Base-by-base conservation (phyloP, 2,113 vertebrate species). In the Carassius auratus region DNA sequence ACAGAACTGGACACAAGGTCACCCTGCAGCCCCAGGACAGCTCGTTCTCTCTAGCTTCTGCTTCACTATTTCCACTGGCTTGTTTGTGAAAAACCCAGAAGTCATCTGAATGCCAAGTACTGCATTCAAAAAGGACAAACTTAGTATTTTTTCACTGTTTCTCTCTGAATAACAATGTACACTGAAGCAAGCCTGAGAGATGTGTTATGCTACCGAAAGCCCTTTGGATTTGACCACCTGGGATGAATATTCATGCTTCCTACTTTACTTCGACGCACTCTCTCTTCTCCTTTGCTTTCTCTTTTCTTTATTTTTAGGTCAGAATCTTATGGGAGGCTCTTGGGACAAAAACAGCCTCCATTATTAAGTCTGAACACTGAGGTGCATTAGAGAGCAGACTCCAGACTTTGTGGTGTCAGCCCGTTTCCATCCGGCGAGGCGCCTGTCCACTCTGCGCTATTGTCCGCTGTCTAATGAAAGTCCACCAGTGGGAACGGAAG, bases 381-480 rank as follows among this genome's bases (percentile, higher is more conserved):
- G 61, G 52, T 57, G 59, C 59, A 57, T 69, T 68, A 84, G 76
- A 81, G 17, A 19, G 57, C 57, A 23, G 77, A 82, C 57, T 85
- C 50, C 68, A 14, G 84, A 78, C 12, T 42, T 73, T 78, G 64
- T 57, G 12, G 36, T 68, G 33, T 87, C 86, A 84, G 81, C 73
- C 30, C 73, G 38, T 59, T 84, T 75, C 21, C 7, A 73, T 69
- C 83, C 48, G 14, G 59, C 50, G 38, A 81, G 81, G 76, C 33
- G 69, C 17, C 55, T 19, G 17, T 57, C 55, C 55, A 2, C 17
- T 57, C 26, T 48, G 23, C 8, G 14, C 33, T 68, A 30, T 75
- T 74, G 76, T 52, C 79, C 77, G 73, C 8, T 69, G 2, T 64
- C 52, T 88, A 78, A 88, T 83, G 73, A 78, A 82, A 88, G 73